Base-by-base conservation (phyloP, 2,888 invertebrate genomes). In the Dynastes maya region DNA sequence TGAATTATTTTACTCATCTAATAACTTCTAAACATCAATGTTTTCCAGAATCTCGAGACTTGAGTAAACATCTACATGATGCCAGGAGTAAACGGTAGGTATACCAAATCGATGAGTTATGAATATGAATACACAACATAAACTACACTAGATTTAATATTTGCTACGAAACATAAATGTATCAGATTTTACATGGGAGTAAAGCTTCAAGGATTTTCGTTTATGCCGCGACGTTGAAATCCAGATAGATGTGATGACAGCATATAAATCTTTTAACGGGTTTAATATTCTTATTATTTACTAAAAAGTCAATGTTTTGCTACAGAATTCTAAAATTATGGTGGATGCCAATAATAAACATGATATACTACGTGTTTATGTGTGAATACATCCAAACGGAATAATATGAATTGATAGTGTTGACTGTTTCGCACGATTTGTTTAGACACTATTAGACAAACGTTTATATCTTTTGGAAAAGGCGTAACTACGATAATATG, bases 211-310 rank as follows among this genome's bases (percentile, higher is more conserved):
- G 16, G 27, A 22, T 61, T 61, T 27, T 8, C 61, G 27, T 76
- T 22, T 68, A 68, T 22, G 22, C 11, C 22, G 22, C 2, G 8
- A 51, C 45, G 67, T 22, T 68, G 22, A 22, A 22, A 68, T 51
- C 2, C 27, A 45, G 6, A 22, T 22, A 9, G 29, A 51, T 13
- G 49, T 29, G 45, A 68, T 27, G 67, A 68, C 9, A 11, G 49
- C 27, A 49, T 29, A 68, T 51, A 68, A 68, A 68, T 68, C 67
- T 51, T 67, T 64, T 40, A 65, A 16, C 37, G 40, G 37, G 40
- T 65, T 16, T n/a, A 49, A 49, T 68, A 68, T 49, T 49, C 27
- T 68, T 49, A 45, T 68, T 49, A 16, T 49, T 8, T 22, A 61
- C 2, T 27, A 22, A 27, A 27, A 27, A 11, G 1, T 22, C 61